Evolutionary conservation across 2,113 vertebrate genomes (phyloP).

Genomic region (Lepisosteus oculatus): DNA sequence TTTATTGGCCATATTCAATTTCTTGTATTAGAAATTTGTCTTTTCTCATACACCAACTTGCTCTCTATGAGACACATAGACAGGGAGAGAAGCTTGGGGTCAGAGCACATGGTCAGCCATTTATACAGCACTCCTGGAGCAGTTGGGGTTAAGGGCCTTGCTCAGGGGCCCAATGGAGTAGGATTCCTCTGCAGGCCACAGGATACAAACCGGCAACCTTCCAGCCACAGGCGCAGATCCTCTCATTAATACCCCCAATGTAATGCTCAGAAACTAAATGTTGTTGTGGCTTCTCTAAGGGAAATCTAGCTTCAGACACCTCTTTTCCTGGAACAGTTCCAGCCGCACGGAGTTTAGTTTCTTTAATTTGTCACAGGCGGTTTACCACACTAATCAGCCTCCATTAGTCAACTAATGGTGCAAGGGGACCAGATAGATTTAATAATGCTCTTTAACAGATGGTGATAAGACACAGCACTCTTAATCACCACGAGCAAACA

Average conservation of each 20-base stretch:
- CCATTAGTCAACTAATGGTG: conserved; percentile 30
- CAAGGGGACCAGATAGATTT: not conserved
- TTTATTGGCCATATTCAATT: no score
- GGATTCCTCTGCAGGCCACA: no score
- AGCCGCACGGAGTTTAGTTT: conserved; percentile 2
- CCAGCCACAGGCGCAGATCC: no score
- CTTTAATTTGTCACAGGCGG: conserved; percentile 25
- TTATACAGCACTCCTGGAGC: no score
- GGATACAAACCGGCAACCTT: no score
- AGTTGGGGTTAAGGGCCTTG: no score
- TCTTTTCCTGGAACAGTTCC: not conserved
- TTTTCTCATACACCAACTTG: no score
- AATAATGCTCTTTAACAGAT: conserved; percentile 20
- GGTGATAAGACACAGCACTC: conserved; percentile 13
- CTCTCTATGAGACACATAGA: no score
- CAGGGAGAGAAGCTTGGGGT: no score
- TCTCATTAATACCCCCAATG: not conserved
- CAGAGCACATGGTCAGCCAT: no score
- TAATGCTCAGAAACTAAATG: not conserved
- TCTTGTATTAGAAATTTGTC: no score
- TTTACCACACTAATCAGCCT: conserved; percentile 27
- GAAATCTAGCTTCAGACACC: not conserved
- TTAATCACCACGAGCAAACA: not conserved
- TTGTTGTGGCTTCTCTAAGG: not conserved
- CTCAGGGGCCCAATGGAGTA: no score